Conservation (phyloP, 92 coral and sea anemone species). For the Heliopora coerulea region DNA sequence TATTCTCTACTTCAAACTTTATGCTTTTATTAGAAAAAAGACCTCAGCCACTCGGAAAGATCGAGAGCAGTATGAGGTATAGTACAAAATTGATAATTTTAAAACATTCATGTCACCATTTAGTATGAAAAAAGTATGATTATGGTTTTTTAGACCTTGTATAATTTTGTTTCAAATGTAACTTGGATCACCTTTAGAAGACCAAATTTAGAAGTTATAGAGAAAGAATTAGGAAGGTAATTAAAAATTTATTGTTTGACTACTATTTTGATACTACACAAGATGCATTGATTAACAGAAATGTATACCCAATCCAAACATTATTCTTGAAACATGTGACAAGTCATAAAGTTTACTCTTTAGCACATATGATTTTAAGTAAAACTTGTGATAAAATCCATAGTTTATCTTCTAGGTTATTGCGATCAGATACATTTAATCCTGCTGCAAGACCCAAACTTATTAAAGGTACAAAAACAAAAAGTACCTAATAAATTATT, state of each 20-base stretch:
- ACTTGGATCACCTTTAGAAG: conserved; percentile 84
- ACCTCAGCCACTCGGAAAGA: conserved; percentile 78
- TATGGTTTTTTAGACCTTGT: conserved; percentile 73
- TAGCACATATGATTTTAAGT: too few relatives aligned
- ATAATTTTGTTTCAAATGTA: conserved; percentile 80
- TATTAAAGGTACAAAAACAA: conserved; percentile 58
- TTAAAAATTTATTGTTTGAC: background rate
- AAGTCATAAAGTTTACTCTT: too few relatives aligned
- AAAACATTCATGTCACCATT: too few relatives aligned
- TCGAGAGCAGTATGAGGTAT: conserved; percentile 82
- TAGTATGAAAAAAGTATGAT: too few relatives aligned
- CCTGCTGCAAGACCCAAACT: conserved; percentile 94
- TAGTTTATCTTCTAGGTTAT: conserved; percentile 58
- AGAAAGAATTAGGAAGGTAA: conserved; percentile 96
- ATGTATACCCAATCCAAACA: too few relatives aligned
- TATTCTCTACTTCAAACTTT: background rate
- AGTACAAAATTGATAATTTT: background rate
- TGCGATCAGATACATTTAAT: conserved; percentile 96
- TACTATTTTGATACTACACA: background rate
- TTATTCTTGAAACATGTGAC: too few relatives aligned
- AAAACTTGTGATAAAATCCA: too few relatives aligned
- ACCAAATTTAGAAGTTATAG: conserved; percentile 82
- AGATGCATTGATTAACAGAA: conserved; percentile 6
- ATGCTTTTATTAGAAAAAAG: conserved; percentile 57
- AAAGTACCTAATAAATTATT: background rate